A percentile compares a stretch with the other conserved stretches of the same genome.
These are phyloP conservation scores for Pseudorhiza aurosa DNA, from an alignment of 30 jellyfish, hydroid and myxozoan genomes.

Conservation along the genomic window DNA sequence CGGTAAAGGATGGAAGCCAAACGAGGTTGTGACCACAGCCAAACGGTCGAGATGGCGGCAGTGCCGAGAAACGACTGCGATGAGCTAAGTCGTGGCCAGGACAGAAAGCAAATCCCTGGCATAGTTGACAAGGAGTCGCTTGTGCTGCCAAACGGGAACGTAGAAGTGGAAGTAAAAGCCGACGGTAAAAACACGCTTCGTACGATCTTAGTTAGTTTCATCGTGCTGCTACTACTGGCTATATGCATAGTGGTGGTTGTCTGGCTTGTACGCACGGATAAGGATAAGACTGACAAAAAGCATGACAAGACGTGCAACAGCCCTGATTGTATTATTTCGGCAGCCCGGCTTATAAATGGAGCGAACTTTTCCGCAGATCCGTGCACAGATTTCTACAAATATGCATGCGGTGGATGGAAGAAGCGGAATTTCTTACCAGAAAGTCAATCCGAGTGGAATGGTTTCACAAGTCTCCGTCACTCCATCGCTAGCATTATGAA, in stretches of 20 bases:
- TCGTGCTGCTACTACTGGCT: slow-evolving; percentile 20
- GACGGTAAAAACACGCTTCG: not conserved
- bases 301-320: slow-evolving; percentile 1
- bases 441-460: slow-evolving; percentile 43
- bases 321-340: slow-evolving; percentile 35
- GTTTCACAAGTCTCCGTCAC: slow-evolving; percentile 21
- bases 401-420: slow-evolving; percentile 77
- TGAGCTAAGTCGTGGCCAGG: not conserved
- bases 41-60: slow-evolving; percentile 25
- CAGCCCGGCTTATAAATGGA: slow-evolving; percentile 29
- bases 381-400: slow-evolving; percentile 56
- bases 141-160: not conserved
- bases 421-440: slow-evolving; percentile 42
- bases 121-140: slow-evolving; percentile 18
- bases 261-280: slow-evolving; percentile 16
- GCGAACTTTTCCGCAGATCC: slow-evolving; percentile 68
- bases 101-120: not conserved
- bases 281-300: not conserved
- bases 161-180: slow-evolving; percentile 15
- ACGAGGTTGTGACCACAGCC: not conserved
- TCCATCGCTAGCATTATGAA: slow-evolving; percentile 34
- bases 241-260: slow-evolving; percentile 12
- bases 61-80: slow-evolving; percentile 33
- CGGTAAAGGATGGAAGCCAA: not conserved
- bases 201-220: not conserved